Evolutionary conservation across 2,113 vertebrate genomes (phyloP).

Genomic region (Hydrochoerus hydrochaeris): DNA sequence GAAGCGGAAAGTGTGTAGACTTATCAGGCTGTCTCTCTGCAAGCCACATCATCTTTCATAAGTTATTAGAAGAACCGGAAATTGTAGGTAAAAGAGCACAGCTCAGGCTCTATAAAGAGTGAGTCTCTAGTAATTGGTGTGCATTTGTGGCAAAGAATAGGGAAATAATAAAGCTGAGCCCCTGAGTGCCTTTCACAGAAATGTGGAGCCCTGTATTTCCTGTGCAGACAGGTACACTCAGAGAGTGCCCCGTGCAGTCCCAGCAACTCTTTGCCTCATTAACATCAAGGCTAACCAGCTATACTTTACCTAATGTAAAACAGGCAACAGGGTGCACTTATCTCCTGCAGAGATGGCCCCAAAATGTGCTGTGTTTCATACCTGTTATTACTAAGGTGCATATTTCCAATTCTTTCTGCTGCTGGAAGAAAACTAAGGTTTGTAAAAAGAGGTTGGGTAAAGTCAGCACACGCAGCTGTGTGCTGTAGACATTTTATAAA

Average conservation of each 20-base stretch:
- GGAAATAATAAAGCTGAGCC: neutral
- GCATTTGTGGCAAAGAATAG: neutral
- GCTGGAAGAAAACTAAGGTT: neutral
- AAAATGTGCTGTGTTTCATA: constrained; percentile 10
- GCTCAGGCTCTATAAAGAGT: neutral
- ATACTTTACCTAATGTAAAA: constrained; percentile 4
- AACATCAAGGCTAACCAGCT: neutral
- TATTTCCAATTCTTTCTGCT: neutral
- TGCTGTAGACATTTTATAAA: neutral
- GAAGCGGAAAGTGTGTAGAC: neutral
- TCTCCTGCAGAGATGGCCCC: neutral
- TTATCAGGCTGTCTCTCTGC: neutral
- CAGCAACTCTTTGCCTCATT: neutral
- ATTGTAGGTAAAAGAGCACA: neutral
- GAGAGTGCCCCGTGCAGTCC: neutral
- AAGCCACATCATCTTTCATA: neutral
- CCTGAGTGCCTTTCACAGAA: neutral
- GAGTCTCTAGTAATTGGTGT: neutral
- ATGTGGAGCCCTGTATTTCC: neutral
- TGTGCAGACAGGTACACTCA: neutral
- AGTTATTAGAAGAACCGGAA: neutral
- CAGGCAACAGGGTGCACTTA: constrained; percentile 21
- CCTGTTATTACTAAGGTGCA: neutral
- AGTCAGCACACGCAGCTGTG: neutral
- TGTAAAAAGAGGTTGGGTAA: neutral